Percentiles rank a stretch among this genome's conserved stretches.
These are phyloP conservation scores for Phyllopteryx taeniolatus DNA, from an alignment of 2,113 vertebrate species.

Conservation along the genomic window DNA sequence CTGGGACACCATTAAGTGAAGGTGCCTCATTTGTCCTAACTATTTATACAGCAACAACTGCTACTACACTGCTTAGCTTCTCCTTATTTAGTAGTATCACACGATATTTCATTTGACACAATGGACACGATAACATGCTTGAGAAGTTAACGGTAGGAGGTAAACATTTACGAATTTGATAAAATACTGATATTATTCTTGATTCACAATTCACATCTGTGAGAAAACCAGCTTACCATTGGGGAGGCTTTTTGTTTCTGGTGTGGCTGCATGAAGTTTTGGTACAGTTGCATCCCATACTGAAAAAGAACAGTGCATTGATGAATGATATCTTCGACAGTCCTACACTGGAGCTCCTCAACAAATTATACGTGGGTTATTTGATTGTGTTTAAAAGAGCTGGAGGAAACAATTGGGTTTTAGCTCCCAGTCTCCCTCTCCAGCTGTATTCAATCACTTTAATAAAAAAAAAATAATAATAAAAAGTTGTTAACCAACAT, in stretches of 20 bases:
- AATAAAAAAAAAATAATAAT: too few relatives aligned
- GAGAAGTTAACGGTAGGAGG: too few relatives aligned
- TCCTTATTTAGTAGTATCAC: background rate
- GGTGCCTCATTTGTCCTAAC: constrained; percentile 42
- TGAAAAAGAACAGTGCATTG: constrained; percentile 57
- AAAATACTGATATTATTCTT: too few relatives aligned
- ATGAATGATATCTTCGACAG: background rate
- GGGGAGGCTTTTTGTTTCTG: constrained; percentile 87
- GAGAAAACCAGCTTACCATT: constrained; percentile 78
- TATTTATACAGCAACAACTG: constrained; percentile 14
- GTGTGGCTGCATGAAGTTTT: constrained; percentile 91
- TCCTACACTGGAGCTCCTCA: background rate
- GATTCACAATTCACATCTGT: too few relatives aligned
- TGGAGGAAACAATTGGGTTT: background rate
- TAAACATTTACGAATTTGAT: too few relatives aligned
- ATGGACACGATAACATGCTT: background rate
- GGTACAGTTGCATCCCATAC: constrained; percentile 94
- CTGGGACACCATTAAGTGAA: constrained; percentile 42
- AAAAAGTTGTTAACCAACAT: too few relatives aligned
- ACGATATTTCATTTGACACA: background rate
- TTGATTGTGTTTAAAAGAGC: background rate
- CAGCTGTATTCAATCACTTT: too few relatives aligned
- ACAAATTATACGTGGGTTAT: background rate
- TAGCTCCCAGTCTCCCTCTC: background rate
- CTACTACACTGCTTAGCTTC: constrained; percentile 1